phyloP scores from a whole-genome alignment of 2,888 invertebrate species.

The Acanthosepion pharaonis region DNA sequence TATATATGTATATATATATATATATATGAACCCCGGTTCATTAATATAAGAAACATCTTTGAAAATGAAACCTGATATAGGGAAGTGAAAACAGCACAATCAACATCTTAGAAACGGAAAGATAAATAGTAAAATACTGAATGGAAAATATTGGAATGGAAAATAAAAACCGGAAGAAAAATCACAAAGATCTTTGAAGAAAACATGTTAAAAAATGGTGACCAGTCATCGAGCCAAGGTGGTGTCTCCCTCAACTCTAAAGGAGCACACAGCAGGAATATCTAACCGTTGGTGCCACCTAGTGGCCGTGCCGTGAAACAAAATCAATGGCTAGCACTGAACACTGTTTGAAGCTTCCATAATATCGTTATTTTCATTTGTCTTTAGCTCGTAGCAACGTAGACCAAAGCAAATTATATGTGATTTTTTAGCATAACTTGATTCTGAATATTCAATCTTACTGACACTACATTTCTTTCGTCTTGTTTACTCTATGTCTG shows the following conservation, averaged over 20 bases:
- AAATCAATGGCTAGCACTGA: not conserved
- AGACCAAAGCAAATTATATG: not conserved
- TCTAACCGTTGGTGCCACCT: not conserved
- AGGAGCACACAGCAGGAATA: not conserved
- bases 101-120: too few relatives aligned
- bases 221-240: not conserved
- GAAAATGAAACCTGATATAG: too few relatives aligned
- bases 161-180: not conserved
- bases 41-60: too few relatives aligned
- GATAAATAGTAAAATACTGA: not conserved
- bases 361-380: not conserved
- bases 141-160: not conserved
- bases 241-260: not conserved
- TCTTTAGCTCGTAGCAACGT: not conserved
- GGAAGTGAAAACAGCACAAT: too few relatives aligned
- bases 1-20: too few relatives aligned
- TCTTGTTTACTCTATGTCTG: not conserved
- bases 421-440: not conserved
- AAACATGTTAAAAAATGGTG: not conserved
- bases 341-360: not conserved
- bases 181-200: not conserved
- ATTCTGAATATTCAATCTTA: not conserved
- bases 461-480: too few relatives aligned
- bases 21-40: too few relatives aligned
- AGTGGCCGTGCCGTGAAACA: not conserved